Evolutionary conservation across 2,113 vertebrate species (phyloP), one percentile per base, ranked within the genome.

Genomic region (Limnothrissa miodon): DNA sequence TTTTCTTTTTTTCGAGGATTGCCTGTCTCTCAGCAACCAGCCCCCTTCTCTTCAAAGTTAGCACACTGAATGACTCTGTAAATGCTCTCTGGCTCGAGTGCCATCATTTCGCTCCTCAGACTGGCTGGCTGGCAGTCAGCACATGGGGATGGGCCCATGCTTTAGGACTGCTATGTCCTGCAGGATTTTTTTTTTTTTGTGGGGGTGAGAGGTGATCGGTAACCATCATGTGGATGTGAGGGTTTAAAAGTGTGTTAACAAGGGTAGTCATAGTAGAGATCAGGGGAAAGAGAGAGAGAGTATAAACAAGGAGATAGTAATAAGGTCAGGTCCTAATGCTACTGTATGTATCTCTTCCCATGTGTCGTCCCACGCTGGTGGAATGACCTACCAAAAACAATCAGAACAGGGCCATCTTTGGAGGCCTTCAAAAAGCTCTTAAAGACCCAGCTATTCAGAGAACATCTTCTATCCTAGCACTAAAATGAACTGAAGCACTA

Each of bases 261-360:
- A 48, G 8, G 13, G 46, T 1, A 48, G 46, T 15, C n/a, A n/a
- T n/a, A n/a, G n/a, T n/a, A n/a, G n/a, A n/a, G n/a, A n/a, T n/a
- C n/a, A n/a, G n/a, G n/a, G n/a, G n/a, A n/a, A n/a, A n/a, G 59
- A 62, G 59, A 62, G 25, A 62, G n/a, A 29, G 25, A 62, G 13
- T 1, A 70, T 33, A 39, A 36, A 36, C 29, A 17, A 29, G 5
- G 42, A 33, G 84, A 81, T 82, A 87, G 80, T 45, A 87, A 84
- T 89, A 89, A 90, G 90, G 89, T 92, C 90, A 91, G 85, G 86
- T 85, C 80, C 13, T 85, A 84, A 86, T 88, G 83, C 87, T 15
- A n/a, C n/a, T n/a, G n/a, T n/a, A n/a, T n/a, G n/a, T n/a, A n/a
- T n/a, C n/a, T n/a, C n/a, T n/a, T n/a, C n/a, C n/a, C n/a, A n/a